Base-by-base conservation (phyloP, 2,888 invertebrate species). In the Deilephila elpenor region DNA sequence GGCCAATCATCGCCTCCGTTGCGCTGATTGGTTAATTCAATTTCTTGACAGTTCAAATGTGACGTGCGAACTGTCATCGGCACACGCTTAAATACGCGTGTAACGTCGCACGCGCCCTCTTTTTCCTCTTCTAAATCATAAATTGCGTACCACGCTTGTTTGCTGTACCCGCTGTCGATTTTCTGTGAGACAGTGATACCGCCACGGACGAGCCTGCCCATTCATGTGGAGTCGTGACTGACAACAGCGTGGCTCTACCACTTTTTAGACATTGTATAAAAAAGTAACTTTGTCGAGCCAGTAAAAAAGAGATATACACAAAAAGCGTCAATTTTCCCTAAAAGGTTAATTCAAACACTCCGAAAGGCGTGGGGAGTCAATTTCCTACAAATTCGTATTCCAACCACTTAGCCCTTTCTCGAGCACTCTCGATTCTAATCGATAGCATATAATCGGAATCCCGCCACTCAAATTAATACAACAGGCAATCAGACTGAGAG, bases 381-480 rank as follows among this genome's bases (percentile, higher is more conserved):
- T 73, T 73, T 71, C 59, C 44, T 32, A 70, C 14, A 53, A 60
- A 70, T 70, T 60, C 44, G 37, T 73, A 73, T 67, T 70, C 44
- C 19, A 67, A 37, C 60, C 73, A 73, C 60, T 70, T 61, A 60
- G 70, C 14, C 60, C 61, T 70, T 59, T 59, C 64, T 74, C 37
- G 70, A 78, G 76, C 73, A 56, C 71, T 71, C 70, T 73, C 70
- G 20, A 74, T 72, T 73, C 53, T 74, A 73, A 71, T 70, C 74
- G 70, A 74, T 61, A 32, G 71, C 59, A 20, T 75, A 75, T 78
- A 77, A 76, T 74, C 73, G 74, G 71, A 67, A 71, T 74, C 71
- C 71, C 59, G 64, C 19, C 73, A 72, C 75, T 78, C 76, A 74
- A 78, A 78, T 78, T 72, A 74, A 76, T 75, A 75, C 73, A 82